phyloP scores from a whole-genome alignment of 2,888 invertebrate species.

The Autographa gamma region DNA sequence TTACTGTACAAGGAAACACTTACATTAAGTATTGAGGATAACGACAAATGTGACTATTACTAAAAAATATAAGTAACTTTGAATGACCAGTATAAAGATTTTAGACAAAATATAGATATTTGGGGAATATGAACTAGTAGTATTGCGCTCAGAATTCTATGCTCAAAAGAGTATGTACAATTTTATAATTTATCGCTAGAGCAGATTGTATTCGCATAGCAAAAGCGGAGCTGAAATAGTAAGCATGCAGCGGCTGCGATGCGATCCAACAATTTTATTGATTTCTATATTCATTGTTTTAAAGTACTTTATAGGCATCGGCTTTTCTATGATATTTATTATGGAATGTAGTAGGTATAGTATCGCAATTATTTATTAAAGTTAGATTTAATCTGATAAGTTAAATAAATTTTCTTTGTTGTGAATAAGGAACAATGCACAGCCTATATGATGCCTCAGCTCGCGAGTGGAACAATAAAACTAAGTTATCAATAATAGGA shows the following conservation, averaged over 20 bases:
- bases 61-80: too few relatives aligned
- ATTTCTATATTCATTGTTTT: neutral
- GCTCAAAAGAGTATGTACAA: neutral
- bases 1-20: constrained; percentile 56
- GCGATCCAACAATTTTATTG: neutral
- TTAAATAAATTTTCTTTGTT: constrained; percentile 1
- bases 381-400: neutral
- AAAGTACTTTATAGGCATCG: neutral
- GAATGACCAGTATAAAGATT: too few relatives aligned
- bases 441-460: neutral
- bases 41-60: too few relatives aligned
- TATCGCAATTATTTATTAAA: neutral
- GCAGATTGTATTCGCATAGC: neutral
- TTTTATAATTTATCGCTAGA: neutral
- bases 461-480: neutral
- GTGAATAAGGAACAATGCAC: neutral
- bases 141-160: neutral
- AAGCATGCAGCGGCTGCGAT: neutral
- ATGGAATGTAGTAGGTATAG: too few relatives aligned
- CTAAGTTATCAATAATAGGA: neutral
- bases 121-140: too few relatives aligned
- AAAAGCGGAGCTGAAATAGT: neutral
- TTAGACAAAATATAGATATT: too few relatives aligned
- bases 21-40: neutral
- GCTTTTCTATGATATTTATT: neutral